Percentiles rank a stretch among this genome's conserved stretches.
These are phyloP conservation scores for Pseudobourletiella spinata DNA, from an alignment of 1,140 invertebrate species.

Conservation along the genomic window DNA sequence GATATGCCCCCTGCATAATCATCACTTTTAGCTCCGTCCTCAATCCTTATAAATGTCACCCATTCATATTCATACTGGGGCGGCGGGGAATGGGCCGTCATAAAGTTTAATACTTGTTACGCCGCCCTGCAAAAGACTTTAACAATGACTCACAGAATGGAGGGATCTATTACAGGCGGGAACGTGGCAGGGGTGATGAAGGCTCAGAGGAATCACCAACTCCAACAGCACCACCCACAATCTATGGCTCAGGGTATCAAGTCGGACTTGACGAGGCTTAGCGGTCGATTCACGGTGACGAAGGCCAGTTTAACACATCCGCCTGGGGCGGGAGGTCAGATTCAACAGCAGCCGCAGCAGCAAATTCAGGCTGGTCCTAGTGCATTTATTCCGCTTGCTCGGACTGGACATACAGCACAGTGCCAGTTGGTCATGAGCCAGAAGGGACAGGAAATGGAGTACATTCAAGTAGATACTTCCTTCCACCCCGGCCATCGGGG, in stretches of 20 bases:
- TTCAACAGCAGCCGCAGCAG: neutral
- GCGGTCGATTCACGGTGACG: conserved; percentile 30
- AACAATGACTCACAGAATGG: no score
- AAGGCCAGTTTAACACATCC: conserved; percentile 15
- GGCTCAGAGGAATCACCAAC: conserved; percentile 24
- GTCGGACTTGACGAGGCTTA: conserved; percentile 18
- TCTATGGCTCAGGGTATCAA: conserved; percentile 7
- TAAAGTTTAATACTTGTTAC: no score
- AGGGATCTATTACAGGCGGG: no score
- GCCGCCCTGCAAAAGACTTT: no score
- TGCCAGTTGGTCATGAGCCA: neutral
- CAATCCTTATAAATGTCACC: no score
- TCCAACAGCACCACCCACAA: no score
- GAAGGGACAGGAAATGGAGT: conserved; percentile 23
- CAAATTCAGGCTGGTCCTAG: neutral
- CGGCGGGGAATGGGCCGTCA: no score
- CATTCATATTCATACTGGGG: no score
- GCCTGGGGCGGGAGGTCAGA: neutral
- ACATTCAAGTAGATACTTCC: conserved; percentile 35
- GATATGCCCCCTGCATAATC: no score
- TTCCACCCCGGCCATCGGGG: conserved; percentile 15
- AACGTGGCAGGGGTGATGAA: neutral
- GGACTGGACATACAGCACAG: conserved; percentile 6
- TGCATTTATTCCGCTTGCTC: neutral
- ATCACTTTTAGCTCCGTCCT: no score